These are phyloP conservation scores for Oenanthe oenanthe DNA, from an alignment of 2,113 vertebrate genomes.

Conservation along the genomic window DNA sequence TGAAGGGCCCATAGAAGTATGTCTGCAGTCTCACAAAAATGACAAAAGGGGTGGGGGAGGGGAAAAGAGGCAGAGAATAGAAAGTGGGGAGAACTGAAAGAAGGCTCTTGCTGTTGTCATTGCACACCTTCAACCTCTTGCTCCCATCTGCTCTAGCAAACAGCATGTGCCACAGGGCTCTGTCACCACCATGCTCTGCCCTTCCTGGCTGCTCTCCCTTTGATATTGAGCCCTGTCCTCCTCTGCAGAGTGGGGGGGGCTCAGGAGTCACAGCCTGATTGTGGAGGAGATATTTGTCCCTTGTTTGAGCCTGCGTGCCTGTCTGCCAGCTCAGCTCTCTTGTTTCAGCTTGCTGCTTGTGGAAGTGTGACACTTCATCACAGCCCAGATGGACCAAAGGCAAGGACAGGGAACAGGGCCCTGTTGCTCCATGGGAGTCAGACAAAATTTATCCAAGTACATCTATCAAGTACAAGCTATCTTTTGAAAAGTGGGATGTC, in stretches of 20 bases:
- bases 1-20: neutral
- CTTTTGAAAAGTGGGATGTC: neutral
- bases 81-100: neutral
- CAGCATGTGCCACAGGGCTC: accelerated
- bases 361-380: neutral
- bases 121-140: neutral
- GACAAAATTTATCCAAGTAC: neutral
- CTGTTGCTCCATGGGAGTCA: neutral
- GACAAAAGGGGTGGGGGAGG: accelerated
- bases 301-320: neutral
- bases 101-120: neutral
- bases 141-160: neutral
- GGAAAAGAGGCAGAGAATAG: neutral
- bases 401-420: neutral
- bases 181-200: neutral
- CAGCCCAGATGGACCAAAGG: neutral
- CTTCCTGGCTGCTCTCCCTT: neutral
- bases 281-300: neutral
- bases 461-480: too few species aligned
- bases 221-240: neutral
- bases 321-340: neutral
- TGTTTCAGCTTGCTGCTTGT: neutral
- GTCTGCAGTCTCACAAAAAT: neutral
- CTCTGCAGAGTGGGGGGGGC: neutral
- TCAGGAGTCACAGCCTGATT: neutral